Conservation (phyloP, 2,888 invertebrate genomes). For the Pollenia griseotomentosa region DNA sequence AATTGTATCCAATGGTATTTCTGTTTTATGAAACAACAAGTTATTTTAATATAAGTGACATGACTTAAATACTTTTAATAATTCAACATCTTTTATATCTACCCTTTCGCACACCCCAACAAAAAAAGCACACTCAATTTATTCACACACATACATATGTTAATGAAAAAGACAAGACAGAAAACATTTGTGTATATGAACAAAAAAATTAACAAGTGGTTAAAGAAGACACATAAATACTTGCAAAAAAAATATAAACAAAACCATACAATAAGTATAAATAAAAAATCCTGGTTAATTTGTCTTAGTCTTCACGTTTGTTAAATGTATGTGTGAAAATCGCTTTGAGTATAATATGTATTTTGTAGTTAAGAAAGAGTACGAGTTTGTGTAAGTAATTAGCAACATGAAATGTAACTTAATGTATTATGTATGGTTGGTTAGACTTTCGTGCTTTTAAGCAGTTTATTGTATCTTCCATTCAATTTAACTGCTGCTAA, state of each 20-base stretch:
- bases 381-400: slow-evolving; percentile 45
- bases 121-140: not conserved
- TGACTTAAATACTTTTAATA: slow-evolving; percentile 18
- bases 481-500: slow-evolving; percentile 69
- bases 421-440: slow-evolving; percentile 43
- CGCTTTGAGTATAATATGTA: not conserved
- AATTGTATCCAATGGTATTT: not conserved
- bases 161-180: not conserved
- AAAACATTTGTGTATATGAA: not conserved
- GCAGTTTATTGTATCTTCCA: slow-evolving; percentile 64
- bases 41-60: slow-evolving; percentile 4
- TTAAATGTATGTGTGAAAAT: too few relatives aligned
- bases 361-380: not conserved
- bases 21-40: not conserved
- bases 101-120: not conserved
- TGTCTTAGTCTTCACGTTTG: not conserved
- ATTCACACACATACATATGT: slow-evolving; percentile 3
- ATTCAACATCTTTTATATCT: not conserved
- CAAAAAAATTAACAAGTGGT: slow-evolving; percentile 48
- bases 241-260: not conserved
- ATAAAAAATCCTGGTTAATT: slow-evolving; percentile 19
- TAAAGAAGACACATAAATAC: slow-evolving; percentile 25
- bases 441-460: slow-evolving; percentile 62
- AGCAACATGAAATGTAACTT: slow-evolving; percentile 58
- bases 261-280: not conserved